Percentiles rank a stretch among this genome's conserved stretches.
These are phyloP conservation scores for Acrocephalus arundinaceus DNA, from an alignment of 2,113 vertebrate genomes.

Conservation along the genomic window DNA sequence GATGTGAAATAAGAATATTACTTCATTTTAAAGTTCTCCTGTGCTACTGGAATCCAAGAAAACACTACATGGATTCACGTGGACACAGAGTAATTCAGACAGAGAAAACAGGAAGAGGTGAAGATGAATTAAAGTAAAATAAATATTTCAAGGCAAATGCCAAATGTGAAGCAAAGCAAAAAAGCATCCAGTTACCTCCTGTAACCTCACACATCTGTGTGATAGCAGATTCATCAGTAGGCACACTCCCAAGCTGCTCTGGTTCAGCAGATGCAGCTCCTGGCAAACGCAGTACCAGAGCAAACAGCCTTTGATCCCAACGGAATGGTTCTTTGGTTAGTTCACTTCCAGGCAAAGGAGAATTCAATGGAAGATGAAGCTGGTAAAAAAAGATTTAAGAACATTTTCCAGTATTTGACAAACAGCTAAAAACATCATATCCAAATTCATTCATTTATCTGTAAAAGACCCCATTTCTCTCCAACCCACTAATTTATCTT, in stretches of 20 bases:
- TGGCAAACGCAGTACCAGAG: conserved; percentile 91
- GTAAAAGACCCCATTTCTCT: neutral
- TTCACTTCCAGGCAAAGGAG: conserved; percentile 94
- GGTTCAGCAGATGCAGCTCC: conserved; percentile 88
- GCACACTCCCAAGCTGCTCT: conserved; percentile 94
- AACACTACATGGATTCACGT: neutral
- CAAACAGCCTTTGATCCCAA: conserved; percentile 98
- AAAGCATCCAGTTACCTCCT: conserved; percentile 80
- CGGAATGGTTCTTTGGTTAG: conserved; percentile 98
- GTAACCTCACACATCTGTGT: conserved; percentile 99
- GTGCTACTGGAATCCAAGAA: neutral
- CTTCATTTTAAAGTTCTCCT: neutral
- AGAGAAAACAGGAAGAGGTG: neutral
- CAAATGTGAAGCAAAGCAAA: neutral
- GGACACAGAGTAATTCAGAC: neutral
- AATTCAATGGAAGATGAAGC: conserved; percentile 90
- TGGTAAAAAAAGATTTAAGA: conserved; percentile 68
- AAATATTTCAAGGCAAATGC: neutral
- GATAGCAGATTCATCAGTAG: conserved; percentile 94
- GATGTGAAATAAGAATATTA: neutral
- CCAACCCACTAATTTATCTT: neutral
- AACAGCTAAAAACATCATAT: neutral
- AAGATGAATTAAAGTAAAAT: neutral
- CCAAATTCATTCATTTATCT: neutral
- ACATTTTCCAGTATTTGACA: neutral